These are phyloP conservation scores for Ptiloglossa arizonensis DNA, from an alignment of 1,140 invertebrate genomes.

Conservation along the genomic window DNA sequence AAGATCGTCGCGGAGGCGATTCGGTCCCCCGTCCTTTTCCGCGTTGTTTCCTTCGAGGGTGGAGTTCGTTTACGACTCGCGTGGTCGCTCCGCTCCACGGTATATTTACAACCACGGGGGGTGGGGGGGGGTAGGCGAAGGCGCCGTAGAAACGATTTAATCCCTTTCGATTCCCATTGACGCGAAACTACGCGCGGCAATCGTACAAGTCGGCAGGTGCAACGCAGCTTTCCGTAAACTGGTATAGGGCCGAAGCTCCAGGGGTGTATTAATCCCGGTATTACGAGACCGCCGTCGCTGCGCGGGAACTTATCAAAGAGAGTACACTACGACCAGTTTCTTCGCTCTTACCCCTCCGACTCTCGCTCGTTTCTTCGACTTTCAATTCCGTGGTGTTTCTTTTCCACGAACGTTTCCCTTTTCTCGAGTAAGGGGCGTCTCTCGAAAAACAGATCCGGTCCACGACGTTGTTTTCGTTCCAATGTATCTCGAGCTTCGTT, in stretches of 20 bases:
- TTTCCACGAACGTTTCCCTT: not conserved
- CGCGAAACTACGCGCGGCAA: not conserved
- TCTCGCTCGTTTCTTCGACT: not conserved
- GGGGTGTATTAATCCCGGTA: conserved; percentile 77
- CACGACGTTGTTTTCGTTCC: too few species aligned
- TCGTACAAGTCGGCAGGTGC: conserved; percentile 38
- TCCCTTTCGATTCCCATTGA: conserved; percentile 31
- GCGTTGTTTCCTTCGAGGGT: not conserved
- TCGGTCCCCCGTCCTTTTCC: too few species aligned
- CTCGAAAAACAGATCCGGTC: too few species aligned
- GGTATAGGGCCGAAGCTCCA: conserved; percentile 69
- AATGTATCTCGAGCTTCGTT: too few species aligned
- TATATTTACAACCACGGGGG: not conserved
- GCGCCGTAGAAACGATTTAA: not conserved
- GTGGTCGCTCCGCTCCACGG: not conserved
- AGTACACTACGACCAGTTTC: conserved; percentile 45
- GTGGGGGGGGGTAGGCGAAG: not conserved
- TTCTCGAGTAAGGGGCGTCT: not conserved
- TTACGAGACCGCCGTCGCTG: conserved; percentile 66
- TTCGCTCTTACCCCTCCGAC: conserved; percentile 1
- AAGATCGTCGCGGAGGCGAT: not conserved
- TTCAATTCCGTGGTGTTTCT: not conserved
- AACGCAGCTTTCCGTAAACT: conserved; percentile 73
- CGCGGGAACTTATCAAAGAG: conserved; percentile 55
- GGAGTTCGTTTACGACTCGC: not conserved